These are phyloP conservation scores for Nylanderia fulva DNA, from an alignment of 1,140 invertebrate genomes.

Conservation along the genomic window DNA sequence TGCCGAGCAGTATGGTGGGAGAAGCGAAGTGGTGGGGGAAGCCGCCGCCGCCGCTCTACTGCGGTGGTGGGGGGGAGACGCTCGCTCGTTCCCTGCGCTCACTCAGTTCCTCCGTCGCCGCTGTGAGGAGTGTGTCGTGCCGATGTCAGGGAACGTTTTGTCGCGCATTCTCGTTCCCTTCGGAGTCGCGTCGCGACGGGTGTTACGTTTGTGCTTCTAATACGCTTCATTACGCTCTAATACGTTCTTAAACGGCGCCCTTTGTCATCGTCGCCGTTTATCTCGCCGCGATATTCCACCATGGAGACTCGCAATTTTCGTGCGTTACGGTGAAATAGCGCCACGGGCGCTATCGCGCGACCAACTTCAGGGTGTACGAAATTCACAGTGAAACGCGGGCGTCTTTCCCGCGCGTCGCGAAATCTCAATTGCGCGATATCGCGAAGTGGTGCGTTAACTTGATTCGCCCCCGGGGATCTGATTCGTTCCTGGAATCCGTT, in stretches of 20 bases:
- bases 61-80: conserved; percentile 78
- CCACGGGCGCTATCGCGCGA: conserved; percentile 35
- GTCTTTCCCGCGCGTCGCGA: not conserved
- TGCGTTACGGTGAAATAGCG: conserved; percentile 50
- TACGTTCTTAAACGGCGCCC: not conserved
- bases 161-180: conserved; percentile 24
- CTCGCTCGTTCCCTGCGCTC: conserved; percentile 79
- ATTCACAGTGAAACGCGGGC: conserved; percentile 10
- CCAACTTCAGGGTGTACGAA: conserved; percentile 28
- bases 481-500: not conserved
- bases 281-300: not conserved
- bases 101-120: conserved; percentile 82
- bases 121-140: conserved; percentile 35
- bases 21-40: conserved; percentile 25
- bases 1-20: too few species aligned
- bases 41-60: conserved; percentile 25
- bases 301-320: conserved; percentile 59
- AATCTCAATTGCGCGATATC: conserved; percentile 26
- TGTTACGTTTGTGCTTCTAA: conserved; percentile 6
- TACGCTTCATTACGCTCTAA: conserved; percentile 7
- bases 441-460: not conserved
- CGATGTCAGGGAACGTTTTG: conserved; percentile 30
- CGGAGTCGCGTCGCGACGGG: conserved; percentile 31
- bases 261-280: not conserved
- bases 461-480: not conserved